Conservation (phyloP, 2,797 vertebrate genomes). For the Trematomus bernacchii region DNA sequence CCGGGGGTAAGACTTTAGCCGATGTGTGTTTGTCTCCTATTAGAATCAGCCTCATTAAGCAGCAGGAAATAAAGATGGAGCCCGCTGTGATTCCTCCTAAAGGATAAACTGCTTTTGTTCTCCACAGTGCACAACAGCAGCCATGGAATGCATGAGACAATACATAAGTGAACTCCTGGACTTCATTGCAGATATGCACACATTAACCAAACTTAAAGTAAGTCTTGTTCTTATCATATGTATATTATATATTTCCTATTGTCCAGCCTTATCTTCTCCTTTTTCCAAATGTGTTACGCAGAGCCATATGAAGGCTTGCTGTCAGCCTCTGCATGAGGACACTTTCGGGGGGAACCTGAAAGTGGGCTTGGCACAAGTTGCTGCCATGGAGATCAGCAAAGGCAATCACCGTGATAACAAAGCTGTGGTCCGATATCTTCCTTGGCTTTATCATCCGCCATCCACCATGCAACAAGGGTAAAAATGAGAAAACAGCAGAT, state of each 20-base stretch:
- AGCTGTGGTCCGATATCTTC: conserved; percentile 95
- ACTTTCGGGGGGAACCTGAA: conserved; percentile 99
- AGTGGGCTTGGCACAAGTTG: conserved; percentile 97
- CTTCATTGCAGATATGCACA: conserved; percentile 99
- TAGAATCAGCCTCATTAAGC: conserved; percentile 71
- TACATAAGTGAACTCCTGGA: conserved; percentile 96
- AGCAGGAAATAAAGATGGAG: conserved; percentile 53
- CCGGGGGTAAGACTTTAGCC: conserved; percentile 90
- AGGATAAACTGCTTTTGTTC: conserved; percentile 64
- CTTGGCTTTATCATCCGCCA: conserved; percentile 98
- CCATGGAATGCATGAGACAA: conserved; percentile 98
- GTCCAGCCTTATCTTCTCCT: neutral
- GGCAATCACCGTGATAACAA: conserved; percentile 99
- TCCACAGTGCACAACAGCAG: conserved; percentile 95
- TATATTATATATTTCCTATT: neutral
- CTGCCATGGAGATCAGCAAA: conserved; percentile 98
- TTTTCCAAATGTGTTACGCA: conserved; percentile 62
- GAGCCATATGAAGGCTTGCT: conserved; percentile 99
- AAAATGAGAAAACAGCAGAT: conserved; percentile 53
- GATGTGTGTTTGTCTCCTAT: conserved; percentile 58
- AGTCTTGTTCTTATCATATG: conserved; percentile 44
- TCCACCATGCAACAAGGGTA: conserved; percentile 99
- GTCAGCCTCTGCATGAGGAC: conserved; percentile 97
- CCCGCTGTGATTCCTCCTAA: conserved; percentile 60
- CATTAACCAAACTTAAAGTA: conserved; percentile 97